Evolutionary conservation across 2,113 vertebrate genomes (phyloP).

Genomic region (Cryptotis parvus): DNA sequence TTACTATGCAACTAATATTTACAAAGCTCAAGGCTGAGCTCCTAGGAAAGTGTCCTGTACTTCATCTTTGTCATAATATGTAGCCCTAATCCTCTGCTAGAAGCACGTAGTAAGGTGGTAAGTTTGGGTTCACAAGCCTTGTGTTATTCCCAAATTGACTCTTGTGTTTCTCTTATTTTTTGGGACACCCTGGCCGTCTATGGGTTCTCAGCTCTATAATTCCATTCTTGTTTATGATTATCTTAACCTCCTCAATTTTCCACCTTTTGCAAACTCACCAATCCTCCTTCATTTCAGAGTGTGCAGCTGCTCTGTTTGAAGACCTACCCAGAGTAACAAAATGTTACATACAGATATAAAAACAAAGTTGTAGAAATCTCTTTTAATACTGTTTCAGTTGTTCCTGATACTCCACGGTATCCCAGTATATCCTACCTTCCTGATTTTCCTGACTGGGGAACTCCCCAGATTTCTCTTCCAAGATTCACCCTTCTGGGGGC

Average conservation of each 20-base stretch:
- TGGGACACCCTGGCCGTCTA: not conserved
- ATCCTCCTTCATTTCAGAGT: not conserved
- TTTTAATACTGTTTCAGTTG: not conserved
- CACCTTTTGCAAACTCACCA: not conserved
- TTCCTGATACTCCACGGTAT: not conserved
- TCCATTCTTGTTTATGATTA: not conserved
- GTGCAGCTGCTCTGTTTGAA: not conserved
- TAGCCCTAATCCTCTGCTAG: not conserved
- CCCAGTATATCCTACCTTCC: not conserved
- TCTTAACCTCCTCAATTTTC: not conserved
- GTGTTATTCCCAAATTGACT: not conserved
- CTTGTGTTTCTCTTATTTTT: not conserved
- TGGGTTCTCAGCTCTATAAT: not conserved
- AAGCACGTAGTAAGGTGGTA: not conserved
- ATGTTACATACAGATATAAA: not conserved
- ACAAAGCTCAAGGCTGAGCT: not conserved
- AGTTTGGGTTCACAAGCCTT: not conserved
- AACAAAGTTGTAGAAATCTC: not conserved
- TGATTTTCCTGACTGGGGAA: not conserved
- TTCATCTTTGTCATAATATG: not conserved
- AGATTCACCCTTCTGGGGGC: not conserved
- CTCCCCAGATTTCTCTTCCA: not conserved
- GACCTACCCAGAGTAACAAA: not conserved
- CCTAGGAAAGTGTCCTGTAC: not conserved
- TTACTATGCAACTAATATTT: not conserved